Conservation (phyloP, 2,888 invertebrate species). For the Macrophya annulata region DNA sequence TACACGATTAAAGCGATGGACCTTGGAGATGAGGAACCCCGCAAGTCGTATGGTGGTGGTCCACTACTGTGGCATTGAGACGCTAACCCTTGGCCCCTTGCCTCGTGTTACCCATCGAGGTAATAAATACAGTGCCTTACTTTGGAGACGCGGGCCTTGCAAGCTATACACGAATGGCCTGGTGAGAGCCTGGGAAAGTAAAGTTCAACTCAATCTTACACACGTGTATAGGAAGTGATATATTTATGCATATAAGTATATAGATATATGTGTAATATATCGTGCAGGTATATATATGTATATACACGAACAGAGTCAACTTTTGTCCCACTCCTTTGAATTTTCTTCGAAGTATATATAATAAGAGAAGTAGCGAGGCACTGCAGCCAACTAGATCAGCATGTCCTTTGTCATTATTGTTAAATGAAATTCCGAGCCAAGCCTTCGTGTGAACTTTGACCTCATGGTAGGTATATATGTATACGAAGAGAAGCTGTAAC, state of each 20-base stretch:
- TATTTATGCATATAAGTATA: conserved; percentile 20
- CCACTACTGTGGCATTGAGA: conserved; percentile 64
- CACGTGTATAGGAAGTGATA: neutral
- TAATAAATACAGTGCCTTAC: conserved; percentile 35
- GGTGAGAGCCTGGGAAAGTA: conserved; percentile 55
- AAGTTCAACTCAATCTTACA: conserved; percentile 45
- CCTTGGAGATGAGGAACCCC: neutral
- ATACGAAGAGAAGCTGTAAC: neutral
- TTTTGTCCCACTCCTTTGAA: neutral
- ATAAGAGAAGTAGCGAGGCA: neutral
- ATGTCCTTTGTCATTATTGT: neutral
- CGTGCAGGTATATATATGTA: neutral
- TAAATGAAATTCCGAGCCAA: conserved; percentile 2
- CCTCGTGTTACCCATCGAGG: conserved; percentile 35
- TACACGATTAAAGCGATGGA: neutral
- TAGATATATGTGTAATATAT: too few relatives aligned
- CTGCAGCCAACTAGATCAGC: conserved; percentile 25
- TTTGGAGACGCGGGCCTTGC: conserved; percentile 33
- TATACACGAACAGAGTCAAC: neutral
- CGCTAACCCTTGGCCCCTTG: conserved; percentile 62
- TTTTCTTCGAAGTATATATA: neutral
- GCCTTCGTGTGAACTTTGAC: conserved; percentile 23
- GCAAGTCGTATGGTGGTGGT: neutral
- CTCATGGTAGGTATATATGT: too few relatives aligned
- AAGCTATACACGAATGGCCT: conserved; percentile 19